Evolutionary conservation across 2,888 invertebrate genomes (phyloP), one percentile per base, ranked within the genome.

Genomic region (Drosophila atroscutellata): DNA sequence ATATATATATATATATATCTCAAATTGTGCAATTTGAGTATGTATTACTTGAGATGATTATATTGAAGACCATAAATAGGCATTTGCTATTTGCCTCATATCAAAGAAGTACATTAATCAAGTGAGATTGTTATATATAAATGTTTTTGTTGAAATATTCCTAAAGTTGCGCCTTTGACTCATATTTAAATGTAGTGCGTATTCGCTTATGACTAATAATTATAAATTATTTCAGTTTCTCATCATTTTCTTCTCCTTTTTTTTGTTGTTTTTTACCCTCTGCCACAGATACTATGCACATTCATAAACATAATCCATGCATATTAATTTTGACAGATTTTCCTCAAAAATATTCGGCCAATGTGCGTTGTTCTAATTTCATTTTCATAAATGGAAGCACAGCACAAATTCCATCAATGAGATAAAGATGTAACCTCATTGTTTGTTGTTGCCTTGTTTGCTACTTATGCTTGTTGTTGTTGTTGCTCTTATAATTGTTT

Each of bases 391-490:
- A 72, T 68, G 61, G 72, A 67, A 39, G 78, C 73, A 68, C 36
- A 37, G 28, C 72, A 68, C 61, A 72, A 70, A 73, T 70, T 63
- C 55, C 67, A 73, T 72, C 73, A 66, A 66, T 64, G 56, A 76
- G 83, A 87, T 87, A 60, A 85, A 84, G 72, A 87, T 84, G 80
- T 72, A 58, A 71, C 64, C 62, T 67, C 59, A 34, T 39, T 65
- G 52, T 60, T 67, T 67, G 55, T 32, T 80, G 30, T 54, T 56
- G 47, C 24, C 36, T 36, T n/a, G 28, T 11, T 50, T 50, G 39
- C 32, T 34, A 18, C 26, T 52, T 61, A 59, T 62, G 67, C 49
- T 77, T 65, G 37, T 24, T 63, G 47, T 59, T 55, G n/a, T 18
- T 42, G 42, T 18, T 26, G 26, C 9, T 18, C 49, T 54, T 71